Base-by-base conservation (phyloP, 2,113 vertebrate species). In the Laterallus jamaicensis region DNA sequence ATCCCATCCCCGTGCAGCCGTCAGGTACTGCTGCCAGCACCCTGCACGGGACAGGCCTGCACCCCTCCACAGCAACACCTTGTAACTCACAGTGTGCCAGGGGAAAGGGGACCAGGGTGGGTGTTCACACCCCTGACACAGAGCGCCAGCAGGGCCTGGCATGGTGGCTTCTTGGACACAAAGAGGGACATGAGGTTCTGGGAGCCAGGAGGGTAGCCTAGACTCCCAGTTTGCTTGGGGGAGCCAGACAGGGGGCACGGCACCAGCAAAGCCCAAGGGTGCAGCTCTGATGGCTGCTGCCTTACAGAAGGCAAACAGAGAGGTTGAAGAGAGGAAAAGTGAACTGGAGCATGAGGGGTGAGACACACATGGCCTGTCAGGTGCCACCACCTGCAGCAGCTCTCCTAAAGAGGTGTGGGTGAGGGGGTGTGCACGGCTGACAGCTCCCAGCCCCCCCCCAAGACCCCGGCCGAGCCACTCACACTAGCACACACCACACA, bases 401-500 rank as follows among this genome's bases (percentile, higher is more conserved):
- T 80, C 55, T 29, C 28, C 29, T 7, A 14, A 54, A 75, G 75
- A 56, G 56, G 54, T 26, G n/a, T 5, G 13, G 56, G 63, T 1
- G 2, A 63, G 19, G 67, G 5, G 19, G 8, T 32, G 75, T 0
- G 2, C 0, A 0, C 55, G 21, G 17, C 70, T 71, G 32, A 11
- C 0, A 2, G 58, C 85, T 77, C 32, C 11, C 39, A 56, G 71
- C 49, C 6, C 42, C 55, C 58, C 70, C 4, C 44, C 0, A 0
- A 0, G 5, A 17, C n/a, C 54, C 81, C 2, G 0, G 79, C 86
- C 3, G 12, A 82, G 79, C 76, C 0, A 1, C 89, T 85, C 70
- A 58, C 90, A 55, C 90, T 82, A 90, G 69, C 87, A 97, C 93
- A 95, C 93, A 93, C 82, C 88, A 97, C 93, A 96, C 88, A 92